These are phyloP conservation scores for Brenthis ino DNA, from an alignment of 2,888 invertebrate genomes.

Conservation along the genomic window DNA sequence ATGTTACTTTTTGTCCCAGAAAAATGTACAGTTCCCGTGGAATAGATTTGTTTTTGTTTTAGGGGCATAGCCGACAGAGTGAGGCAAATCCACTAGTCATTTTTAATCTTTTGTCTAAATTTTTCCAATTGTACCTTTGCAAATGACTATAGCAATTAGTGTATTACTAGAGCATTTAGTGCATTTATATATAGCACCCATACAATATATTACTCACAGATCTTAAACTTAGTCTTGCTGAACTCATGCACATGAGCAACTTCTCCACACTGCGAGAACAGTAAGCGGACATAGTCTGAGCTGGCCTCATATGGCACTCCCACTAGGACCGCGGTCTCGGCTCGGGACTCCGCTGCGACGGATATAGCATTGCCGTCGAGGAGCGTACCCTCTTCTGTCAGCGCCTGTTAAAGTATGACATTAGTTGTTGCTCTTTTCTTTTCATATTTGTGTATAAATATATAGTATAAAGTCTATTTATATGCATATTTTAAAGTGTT, in stretches of 20 bases:
- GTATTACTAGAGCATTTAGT: too few relatives aligned
- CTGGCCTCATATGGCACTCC: slow-evolving; percentile 77
- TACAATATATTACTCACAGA: slow-evolving; percentile 56
- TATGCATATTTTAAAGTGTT: too few relatives aligned
- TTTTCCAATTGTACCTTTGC: too few relatives aligned
- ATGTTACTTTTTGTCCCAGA: too few relatives aligned
- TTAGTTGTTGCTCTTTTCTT: background rate
- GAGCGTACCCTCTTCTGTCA: slow-evolving; percentile 66
- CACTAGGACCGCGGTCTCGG: slow-evolving; percentile 76
- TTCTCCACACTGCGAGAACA: slow-evolving; percentile 74
- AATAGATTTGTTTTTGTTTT: too few relatives aligned
- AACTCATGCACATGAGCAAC: slow-evolving; percentile 79
- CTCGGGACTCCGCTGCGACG: slow-evolving; percentile 72
- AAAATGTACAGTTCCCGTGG: too few relatives aligned
- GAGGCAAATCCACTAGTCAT: too few relatives aligned
- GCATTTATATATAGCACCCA: background rate
- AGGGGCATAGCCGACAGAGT: too few relatives aligned
- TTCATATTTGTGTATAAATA: background rate
- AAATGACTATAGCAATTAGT: too few relatives aligned
- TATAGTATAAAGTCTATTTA: too few relatives aligned
- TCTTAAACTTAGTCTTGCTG: slow-evolving; percentile 81
- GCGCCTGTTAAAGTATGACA: slow-evolving; percentile 54
- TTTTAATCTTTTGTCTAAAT: background rate
- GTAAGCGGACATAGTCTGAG: slow-evolving; percentile 70
- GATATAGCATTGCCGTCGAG: slow-evolving; percentile 64